These are phyloP conservation scores for Drosophila robusta DNA, from an alignment of 2,888 invertebrate species.

Conservation along the genomic window DNA sequence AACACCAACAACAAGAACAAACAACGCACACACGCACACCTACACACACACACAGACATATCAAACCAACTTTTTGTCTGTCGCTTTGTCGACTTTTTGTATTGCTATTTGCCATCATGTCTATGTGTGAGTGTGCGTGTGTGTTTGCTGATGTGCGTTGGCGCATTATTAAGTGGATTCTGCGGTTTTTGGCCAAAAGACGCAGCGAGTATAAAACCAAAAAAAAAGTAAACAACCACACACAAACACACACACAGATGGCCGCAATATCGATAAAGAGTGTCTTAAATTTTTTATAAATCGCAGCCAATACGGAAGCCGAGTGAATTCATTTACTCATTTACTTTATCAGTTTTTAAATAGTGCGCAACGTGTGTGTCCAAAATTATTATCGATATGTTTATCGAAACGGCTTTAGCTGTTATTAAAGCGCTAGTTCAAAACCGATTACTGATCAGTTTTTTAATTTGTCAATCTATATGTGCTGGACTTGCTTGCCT, in stretches of 20 bases:
- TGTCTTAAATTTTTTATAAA: slow-evolving; percentile 54
- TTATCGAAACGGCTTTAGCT: slow-evolving; percentile 1
- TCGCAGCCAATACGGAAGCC: slow-evolving; percentile 4
- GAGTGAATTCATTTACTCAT: slow-evolving; percentile 26
- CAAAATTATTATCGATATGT: background rate
- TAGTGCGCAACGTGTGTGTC: background rate
- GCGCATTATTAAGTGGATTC: slow-evolving; percentile 75
- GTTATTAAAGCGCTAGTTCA: too few species aligned
- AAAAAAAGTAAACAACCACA: slow-evolving; percentile 30
- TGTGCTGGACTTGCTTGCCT: too few species aligned
- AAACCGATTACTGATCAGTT: too few species aligned
- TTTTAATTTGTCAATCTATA: too few species aligned
- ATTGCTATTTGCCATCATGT: slow-evolving; percentile 14
- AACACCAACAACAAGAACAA: slow-evolving; percentile 12
- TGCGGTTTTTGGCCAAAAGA: slow-evolving; percentile 71
- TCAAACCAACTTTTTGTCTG: slow-evolving; percentile 26
- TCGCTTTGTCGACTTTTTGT: slow-evolving; percentile 39
- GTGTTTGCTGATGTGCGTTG: slow-evolving; percentile 49
- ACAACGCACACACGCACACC: background rate
- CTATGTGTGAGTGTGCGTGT: slow-evolving; percentile 7
- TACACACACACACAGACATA: slow-evolving; percentile 1
- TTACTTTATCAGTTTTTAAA: slow-evolving; percentile 22
- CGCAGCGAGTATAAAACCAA: slow-evolving; percentile 35
- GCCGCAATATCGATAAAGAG: slow-evolving; percentile 13
- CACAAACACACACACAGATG: background rate